Conservation (phyloP, 2,888 invertebrate species). For the Drosophila kambysellisi region DNA sequence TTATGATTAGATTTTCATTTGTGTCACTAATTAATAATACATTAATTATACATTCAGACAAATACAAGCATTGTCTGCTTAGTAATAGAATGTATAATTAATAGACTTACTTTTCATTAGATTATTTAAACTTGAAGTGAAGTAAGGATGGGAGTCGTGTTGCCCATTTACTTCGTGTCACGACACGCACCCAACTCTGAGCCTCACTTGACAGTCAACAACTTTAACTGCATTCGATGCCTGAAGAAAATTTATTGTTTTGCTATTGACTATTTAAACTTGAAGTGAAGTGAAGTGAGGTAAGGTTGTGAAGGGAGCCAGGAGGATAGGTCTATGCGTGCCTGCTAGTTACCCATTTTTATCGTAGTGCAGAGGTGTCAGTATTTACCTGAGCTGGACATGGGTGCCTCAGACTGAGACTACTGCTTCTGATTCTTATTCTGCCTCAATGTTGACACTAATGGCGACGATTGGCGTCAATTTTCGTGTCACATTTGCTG, state of each 20-base stretch:
- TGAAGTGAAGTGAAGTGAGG: slow-evolving; percentile 10
- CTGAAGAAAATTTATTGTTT: slow-evolving; percentile 68
- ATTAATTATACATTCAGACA: background rate
- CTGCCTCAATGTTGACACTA: slow-evolving; percentile 74
- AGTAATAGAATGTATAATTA: background rate
- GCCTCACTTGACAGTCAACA: slow-evolving; percentile 3
- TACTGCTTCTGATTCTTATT: slow-evolving; percentile 16
- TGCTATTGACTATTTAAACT: slow-evolving; percentile 74
- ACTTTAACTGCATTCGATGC: slow-evolving; percentile 45
- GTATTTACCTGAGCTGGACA: slow-evolving; percentile 52
- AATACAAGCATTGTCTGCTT: background rate
- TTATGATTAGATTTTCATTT: background rate
- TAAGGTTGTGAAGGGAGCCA: background rate
- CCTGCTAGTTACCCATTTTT: slow-evolving; percentile 49
- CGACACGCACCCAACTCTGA: slow-evolving; percentile 8
- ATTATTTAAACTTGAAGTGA: background rate
- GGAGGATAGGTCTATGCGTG: background rate
- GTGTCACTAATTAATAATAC: background rate
- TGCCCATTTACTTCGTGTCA: slow-evolving; percentile 12
- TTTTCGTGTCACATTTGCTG: slow-evolving; percentile 68
- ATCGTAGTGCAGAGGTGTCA: slow-evolving; percentile 33
- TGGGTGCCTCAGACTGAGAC: slow-evolving; percentile 9
- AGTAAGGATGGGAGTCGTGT: background rate
- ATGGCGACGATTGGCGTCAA: slow-evolving; percentile 82
- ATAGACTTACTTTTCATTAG: background rate